Evolutionary conservation across 2,888 invertebrate genomes (phyloP).

Genomic region (Crossocerus cetratus): DNA sequence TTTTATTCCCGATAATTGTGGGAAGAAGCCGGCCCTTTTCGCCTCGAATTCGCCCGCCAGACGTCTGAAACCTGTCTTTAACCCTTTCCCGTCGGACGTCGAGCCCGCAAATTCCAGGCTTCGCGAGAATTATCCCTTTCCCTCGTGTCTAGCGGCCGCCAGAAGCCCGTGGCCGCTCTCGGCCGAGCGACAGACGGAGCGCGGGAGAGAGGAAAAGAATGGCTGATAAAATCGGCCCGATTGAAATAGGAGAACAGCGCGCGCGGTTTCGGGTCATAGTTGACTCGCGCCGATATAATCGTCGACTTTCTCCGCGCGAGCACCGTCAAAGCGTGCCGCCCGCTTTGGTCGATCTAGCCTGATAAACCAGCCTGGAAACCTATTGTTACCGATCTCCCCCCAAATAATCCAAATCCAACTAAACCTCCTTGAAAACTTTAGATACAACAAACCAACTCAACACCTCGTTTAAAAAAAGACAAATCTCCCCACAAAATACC

Average conservation of each 20-base stretch:
- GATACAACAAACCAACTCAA: too few relatives aligned
- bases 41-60: slow-evolving; percentile 54
- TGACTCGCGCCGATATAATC: slow-evolving; percentile 51
- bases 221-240: not conserved
- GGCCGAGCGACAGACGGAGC: not conserved
- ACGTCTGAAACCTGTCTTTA: slow-evolving; percentile 51
- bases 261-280: slow-evolving; percentile 51
- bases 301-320: slow-evolving; percentile 45
- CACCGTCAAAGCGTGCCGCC: slow-evolving; percentile 35
- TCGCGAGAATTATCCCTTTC: not conserved
- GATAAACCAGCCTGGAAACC: slow-evolving; percentile 54
- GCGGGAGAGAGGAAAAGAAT: not conserved
- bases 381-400: slow-evolving; percentile 48
- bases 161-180: not conserved
- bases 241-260: slow-evolving; percentile 1
- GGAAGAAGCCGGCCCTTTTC: slow-evolving; percentile 61
- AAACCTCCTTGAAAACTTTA: too few relatives aligned
- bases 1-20: slow-evolving; percentile 66
- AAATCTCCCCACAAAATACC: too few relatives aligned
- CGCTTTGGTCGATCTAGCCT: slow-evolving; percentile 48
- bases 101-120: not conserved
- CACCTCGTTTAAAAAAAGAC: too few relatives aligned
- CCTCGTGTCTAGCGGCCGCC: not conserved
- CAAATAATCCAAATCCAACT: slow-evolving; percentile 56
- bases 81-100: slow-evolving; percentile 29